Evolutionary conservation across 2,113 vertebrate genomes (phyloP), one percentile per base, ranked within the genome.

Genomic region (Acanthochromis polyacanthus): DNA sequence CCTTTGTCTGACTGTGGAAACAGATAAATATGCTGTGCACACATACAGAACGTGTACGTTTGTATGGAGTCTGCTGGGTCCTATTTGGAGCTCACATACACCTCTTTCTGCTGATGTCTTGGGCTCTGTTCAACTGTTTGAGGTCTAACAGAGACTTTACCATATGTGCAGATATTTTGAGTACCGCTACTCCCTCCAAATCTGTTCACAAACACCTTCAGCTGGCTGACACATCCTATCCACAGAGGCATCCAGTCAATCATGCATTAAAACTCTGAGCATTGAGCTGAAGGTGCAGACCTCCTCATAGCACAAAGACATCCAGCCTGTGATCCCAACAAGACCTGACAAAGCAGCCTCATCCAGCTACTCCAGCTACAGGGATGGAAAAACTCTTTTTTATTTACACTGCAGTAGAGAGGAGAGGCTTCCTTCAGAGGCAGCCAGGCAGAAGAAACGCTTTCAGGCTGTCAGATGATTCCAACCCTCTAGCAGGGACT

Each of bases 271-370:
- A 69, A 48, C 38, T 36, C 19, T 12, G 60, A 73, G 67, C 32
- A 17, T 53, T 58, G 32, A 71, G 75, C 53, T 45, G 40, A 28
- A 43, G 60, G 67, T 5, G 5, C 43, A 46, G 52, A 5, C 38
- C 48, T 25, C 55, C 64, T 43, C 40, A 15, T 43, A 8, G 43
- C 46, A 36, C 61, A 75, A 56, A 83, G 59, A 78, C 36, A 51
- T 36, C 22, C 10, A 30, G 43, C 25, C 16, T 69, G 58, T 75
- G 74, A 77, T 61, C 50, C 30, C n/a, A 62, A 79, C 63, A 3
- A 20, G 67, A 82, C 46, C 30, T 62, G 69, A 77, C 68, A 81
- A 62, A 22, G 28, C 23, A 10, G 53, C 8, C 22, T 69, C 16
- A n/a, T 50, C 50, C 63, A 69, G n/a, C 51, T 46, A 5, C 57